Base-by-base conservation (phyloP, 2,888 invertebrate species). In the Cephus nigrinus region DNA sequence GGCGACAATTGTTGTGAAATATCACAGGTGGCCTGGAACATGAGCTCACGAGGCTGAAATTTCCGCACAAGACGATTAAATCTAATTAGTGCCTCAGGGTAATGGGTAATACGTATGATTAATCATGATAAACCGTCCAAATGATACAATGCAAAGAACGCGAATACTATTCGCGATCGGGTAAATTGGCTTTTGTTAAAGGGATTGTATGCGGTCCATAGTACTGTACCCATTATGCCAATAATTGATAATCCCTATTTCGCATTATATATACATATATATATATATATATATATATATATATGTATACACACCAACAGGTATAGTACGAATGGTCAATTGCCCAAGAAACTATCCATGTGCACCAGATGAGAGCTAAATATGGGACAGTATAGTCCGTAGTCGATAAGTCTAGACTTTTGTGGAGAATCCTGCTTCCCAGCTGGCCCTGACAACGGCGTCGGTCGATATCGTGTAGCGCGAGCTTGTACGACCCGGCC, bases 391-490 rank as follows among this genome's bases (percentile, higher is more conserved):
- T 33, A 35, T n/a, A 33, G 30, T n/a, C 36, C 30, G 30, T 30
- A 34, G 15, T 34, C 74, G 74, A 74, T 34, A 74, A 74, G 32
- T 33, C 35, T n/a, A 33, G 74, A 35, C 33, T 33, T 23, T n/a
- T 35, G 33, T 33, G 35, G 35, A 35, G 74, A 33, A 35, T 34
- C 34, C 12, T 30, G 33, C 74, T 74, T 33, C 4, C 35, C 35
- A 35, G 74, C 32, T 34, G 35, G 34, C 34, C 80, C 71, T 80
- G 81, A 81, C 81, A 78, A 80, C 71, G 74, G 81, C 80, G 79
- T 77, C 81, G 85, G 80, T 86, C 86, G 85, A 85, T 85, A 87
- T 73, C 76, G 74, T 80, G 79, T 78, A 81, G 80, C 79, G 79
- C 80, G 82, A 85, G 83, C 80, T 82, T 81, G 76, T 81, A 79